Conservation (phyloP, 2,888 invertebrate species). For the Pristionchus japonicus region DNA sequence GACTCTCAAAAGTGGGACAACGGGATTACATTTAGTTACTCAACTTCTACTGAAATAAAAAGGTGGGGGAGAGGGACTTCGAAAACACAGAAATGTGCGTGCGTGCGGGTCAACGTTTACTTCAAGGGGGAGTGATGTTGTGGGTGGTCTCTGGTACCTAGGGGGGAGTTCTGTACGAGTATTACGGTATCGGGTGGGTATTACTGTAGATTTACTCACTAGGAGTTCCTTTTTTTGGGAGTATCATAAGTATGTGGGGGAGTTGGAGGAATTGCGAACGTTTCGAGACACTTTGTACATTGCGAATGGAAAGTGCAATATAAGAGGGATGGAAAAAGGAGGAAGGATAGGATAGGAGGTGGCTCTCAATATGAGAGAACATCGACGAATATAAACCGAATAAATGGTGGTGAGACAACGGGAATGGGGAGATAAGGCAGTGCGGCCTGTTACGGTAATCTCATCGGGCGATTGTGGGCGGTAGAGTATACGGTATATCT, state of each 20-base stretch:
- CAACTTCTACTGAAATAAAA: not conserved
- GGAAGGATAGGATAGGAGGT: not conserved
- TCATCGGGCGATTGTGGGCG: too few relatives aligned
- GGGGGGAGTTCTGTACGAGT: not conserved
- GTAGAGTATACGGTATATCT: too few relatives aligned
- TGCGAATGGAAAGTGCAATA: not conserved
- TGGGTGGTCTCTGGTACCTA: not conserved
- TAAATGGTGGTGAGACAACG: not conserved
- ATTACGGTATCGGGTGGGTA: not conserved
- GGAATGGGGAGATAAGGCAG: not conserved
- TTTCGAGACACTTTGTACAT: not conserved
- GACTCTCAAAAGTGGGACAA: not conserved
- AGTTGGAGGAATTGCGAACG: not conserved
- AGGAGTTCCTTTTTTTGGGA: not conserved
- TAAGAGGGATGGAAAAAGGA: not conserved
- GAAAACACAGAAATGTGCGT: conserved; percentile 21
- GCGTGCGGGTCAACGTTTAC: not conserved
- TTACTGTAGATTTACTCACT: not conserved
- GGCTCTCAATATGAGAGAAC: conserved; percentile 10
- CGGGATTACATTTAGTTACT: not conserved
- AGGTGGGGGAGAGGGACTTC: not conserved
- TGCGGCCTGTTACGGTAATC: too few relatives aligned
- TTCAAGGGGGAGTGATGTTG: not conserved
- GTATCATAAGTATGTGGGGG: not conserved
- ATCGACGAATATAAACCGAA: not conserved